These are phyloP conservation scores for Aphelenchoides fujianensis DNA, from an alignment of 1,140 invertebrate genomes.

Conservation along the genomic window DNA sequence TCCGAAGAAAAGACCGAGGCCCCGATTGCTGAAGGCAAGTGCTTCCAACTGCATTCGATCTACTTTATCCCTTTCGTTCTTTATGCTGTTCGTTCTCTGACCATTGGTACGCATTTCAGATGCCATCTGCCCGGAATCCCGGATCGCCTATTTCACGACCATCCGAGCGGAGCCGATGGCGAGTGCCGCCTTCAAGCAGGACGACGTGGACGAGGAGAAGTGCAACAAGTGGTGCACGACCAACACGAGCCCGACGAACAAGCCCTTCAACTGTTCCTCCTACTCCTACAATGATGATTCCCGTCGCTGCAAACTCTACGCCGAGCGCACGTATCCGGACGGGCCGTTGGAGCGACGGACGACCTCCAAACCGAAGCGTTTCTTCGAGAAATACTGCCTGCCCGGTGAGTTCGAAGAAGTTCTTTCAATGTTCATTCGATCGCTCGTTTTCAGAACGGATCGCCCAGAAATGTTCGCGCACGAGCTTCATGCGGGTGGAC, in stretches of 20 bases:
- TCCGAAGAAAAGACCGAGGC: neutral
- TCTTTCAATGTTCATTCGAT: no score
- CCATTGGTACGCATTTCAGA: constrained; percentile 11
- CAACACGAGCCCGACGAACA: constrained; percentile 33
- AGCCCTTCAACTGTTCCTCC: constrained; percentile 12
- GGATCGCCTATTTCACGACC: constrained; percentile 37
- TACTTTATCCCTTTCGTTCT: no score
- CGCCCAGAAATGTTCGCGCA: constrained; percentile 45
- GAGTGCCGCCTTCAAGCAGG: constrained; percentile 12
- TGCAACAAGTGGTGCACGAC: constrained; percentile 33
- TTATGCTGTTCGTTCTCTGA: no score
- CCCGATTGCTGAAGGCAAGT: neutral
- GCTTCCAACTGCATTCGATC: neutral
- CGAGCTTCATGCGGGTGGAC: constrained; percentile 56
- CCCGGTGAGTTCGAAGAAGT: constrained; percentile 30
- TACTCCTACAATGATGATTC: constrained; percentile 31
- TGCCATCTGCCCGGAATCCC: neutral
- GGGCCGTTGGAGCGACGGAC: constrained; percentile 28
- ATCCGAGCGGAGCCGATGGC: constrained; percentile 29
- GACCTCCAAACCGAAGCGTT: constrained; percentile 42
- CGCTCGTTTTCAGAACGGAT: constrained; percentile 54
- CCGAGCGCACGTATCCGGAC: constrained; percentile 29
- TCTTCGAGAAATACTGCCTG: constrained; percentile 59
- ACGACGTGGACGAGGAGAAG: constrained; percentile 35
- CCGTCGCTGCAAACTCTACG: constrained; percentile 31